phyloP scores from a whole-genome alignment of 2,113 vertebrate genomes.

The Deroptyus accipitrinus region DNA sequence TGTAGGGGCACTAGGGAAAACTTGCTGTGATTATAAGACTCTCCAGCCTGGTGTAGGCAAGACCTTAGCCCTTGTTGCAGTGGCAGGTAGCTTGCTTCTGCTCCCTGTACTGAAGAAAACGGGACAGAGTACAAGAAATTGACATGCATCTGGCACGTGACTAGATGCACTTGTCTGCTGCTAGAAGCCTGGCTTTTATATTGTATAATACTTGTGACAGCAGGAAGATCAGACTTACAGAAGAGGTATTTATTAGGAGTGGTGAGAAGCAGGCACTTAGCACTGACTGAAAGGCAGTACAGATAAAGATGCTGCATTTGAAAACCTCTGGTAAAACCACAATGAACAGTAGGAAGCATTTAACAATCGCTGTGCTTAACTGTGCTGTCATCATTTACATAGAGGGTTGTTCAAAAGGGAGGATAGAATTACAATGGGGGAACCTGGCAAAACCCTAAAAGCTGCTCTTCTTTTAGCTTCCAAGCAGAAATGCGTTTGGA shows the following conservation, averaged over 20 bases:
- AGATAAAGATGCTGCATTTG: slow-evolving; percentile 20
- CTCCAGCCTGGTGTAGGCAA: background rate
- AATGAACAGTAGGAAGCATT: slow-evolving; percentile 21
- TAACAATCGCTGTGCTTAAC: slow-evolving; percentile 22
- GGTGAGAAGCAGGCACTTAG: background rate
- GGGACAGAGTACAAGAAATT: background rate
- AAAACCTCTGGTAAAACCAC: background rate
- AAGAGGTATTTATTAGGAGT: background rate
- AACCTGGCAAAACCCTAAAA: slow-evolving; percentile 55
- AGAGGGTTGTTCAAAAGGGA: background rate
- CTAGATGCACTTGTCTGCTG: background rate
- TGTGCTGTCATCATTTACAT: slow-evolving; percentile 27
- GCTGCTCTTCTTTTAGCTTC: slow-evolving; percentile 9
- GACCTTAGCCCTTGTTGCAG: background rate
- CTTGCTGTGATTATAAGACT: background rate
- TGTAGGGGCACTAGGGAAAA: background rate
- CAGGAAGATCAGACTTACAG: background rate
- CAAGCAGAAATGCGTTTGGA: slow-evolving; percentile 43
- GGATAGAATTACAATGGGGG: slow-evolving; percentile 7
- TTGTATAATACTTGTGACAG: background rate
- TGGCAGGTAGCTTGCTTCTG: background rate
- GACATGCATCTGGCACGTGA: background rate
- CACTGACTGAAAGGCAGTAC: background rate
- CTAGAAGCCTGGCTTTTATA: background rate
- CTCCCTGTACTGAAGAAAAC: background rate